Conservation (phyloP, 2,797 vertebrate species). For the Sebastes iracundus region DNA sequence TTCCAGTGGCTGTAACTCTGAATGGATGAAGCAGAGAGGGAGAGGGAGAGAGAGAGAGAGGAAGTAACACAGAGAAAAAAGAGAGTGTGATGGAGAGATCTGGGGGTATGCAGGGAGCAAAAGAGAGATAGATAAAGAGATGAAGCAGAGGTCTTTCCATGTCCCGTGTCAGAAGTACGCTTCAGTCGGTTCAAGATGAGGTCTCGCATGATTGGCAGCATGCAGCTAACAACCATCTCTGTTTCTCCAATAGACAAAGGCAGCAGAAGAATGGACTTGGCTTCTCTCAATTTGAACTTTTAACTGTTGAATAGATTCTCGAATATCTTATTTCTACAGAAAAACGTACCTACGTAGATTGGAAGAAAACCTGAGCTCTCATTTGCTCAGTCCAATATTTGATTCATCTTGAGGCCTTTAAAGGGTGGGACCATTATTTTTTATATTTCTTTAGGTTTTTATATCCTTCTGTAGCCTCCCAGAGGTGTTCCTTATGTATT, state of each 20-base stretch:
- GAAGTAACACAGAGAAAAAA: constrained; percentile 6
- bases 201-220: constrained; percentile 6
- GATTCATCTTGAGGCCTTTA: not conserved
- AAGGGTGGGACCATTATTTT: too few species aligned
- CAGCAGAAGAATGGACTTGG: not conserved
- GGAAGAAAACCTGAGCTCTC: not conserved
- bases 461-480: too few species aligned
- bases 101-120: constrained; percentile 11
- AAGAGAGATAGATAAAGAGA: not conserved
- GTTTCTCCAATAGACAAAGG: not conserved
- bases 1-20: constrained; percentile 59
- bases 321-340: not conserved
- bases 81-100: constrained; percentile 28
- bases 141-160: constrained; percentile 3
- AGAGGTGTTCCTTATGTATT: too few species aligned
- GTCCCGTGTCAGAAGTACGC: not conserved
- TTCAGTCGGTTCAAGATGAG: not conserved
- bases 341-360: not conserved
- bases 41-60: constrained; percentile 16
- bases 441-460: too few species aligned
- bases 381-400: not conserved
- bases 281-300: not conserved
- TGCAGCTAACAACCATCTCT: not conserved
- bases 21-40: constrained; percentile 64
- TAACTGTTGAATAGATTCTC: not conserved